Conservation (phyloP, 2,797 vertebrate genomes). For the Sarcophilus harrisii region DNA sequence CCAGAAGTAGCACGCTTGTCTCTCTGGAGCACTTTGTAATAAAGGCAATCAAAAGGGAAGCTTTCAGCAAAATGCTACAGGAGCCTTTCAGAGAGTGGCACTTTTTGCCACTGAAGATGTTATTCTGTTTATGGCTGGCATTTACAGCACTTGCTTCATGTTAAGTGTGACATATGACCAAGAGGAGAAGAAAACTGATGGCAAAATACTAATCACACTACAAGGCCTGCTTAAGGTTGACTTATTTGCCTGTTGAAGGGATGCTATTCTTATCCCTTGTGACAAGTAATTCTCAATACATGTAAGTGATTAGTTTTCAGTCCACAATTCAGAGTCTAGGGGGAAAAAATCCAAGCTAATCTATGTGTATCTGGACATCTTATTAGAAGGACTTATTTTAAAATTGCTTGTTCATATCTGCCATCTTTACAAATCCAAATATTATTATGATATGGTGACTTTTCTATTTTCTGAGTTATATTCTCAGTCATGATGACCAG, state of each 20-base stretch:
- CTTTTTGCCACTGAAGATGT: slow-evolving; percentile 19
- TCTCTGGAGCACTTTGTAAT: slow-evolving; percentile 53
- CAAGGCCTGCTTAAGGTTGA: slow-evolving; percentile 23
- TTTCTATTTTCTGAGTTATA: background rate
- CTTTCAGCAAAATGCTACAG: background rate
- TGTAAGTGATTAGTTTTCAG: background rate
- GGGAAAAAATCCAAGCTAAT: slow-evolving; percentile 40
- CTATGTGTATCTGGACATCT: background rate
- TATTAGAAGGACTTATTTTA: slow-evolving; percentile 10
- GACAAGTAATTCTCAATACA: slow-evolving; percentile 43
- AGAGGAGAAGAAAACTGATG: slow-evolving; percentile 34
- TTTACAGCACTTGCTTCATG: slow-evolving; percentile 24
- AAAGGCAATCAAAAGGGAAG: slow-evolving; percentile 43
- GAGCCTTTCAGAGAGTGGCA: slow-evolving; percentile 17
- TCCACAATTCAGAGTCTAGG: slow-evolving; percentile 46
- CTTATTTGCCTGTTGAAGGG: slow-evolving; percentile 26
- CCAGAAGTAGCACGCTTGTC: background rate
- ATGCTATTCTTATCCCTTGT: slow-evolving; percentile 33
- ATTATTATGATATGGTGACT: background rate
- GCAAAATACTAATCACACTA: slow-evolving; percentile 32
- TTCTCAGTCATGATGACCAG: background rate
- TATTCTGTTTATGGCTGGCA: slow-evolving; percentile 5
- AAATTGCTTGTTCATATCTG: background rate
- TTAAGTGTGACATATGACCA: slow-evolving; percentile 15
- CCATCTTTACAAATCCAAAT: slow-evolving; percentile 18